Base-by-base conservation (phyloP, 2,888 invertebrate species). In the Sarcophaga caerulescens region DNA sequence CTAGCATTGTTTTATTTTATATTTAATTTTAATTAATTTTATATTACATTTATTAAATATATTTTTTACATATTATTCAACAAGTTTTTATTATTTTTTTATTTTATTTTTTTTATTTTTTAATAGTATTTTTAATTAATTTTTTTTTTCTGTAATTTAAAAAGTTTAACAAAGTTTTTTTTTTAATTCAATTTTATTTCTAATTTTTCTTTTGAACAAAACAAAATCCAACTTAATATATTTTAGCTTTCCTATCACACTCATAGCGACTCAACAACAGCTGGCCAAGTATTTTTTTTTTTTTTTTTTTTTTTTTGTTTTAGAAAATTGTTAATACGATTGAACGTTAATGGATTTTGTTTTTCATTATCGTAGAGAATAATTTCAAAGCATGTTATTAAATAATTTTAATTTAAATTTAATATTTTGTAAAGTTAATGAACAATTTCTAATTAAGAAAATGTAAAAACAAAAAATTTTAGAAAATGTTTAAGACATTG, bases 61-160 rank as follows among this genome's bases (percentile, higher is more conserved):
- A 25, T 77, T 81, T 79, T 80, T 85, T 85, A 85, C 82, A 78
- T 62, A 83, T 79, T 83, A 84, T 79, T 86, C 82, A 81, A 81
- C 81, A 85, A 84, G 62, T 77, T 80, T 80, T 63, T 52, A 59
- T 68, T 21, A 60, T 70, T 87, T 69, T 84, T 60, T 21, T 47
- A 66, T 77, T 19, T 70, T 35, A 70, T 45, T 76, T n/a, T n/a
- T n/a, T 73, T 52, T 79, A 68, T 44, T 59, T 80, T 45, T 45
- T 71, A 68, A 77, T 63, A 80, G 63, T 57, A 71, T 79, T 52
- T 81, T 63, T 84, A 35, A 35, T 10, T 35, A 35, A 35, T 35
- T 35, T 35, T 35, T 35, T 35, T 10, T 1, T 35, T 35, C 66
- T 75, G 75, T 84, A 47, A 8, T 81, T 78, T 73, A 84, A 77